Percentiles rank a stretch among this genome's conserved stretches.
Evolutionary conservation across 2,113 vertebrate genomes (phyloP).

Genomic region (Oncorhynchus keta): DNA sequence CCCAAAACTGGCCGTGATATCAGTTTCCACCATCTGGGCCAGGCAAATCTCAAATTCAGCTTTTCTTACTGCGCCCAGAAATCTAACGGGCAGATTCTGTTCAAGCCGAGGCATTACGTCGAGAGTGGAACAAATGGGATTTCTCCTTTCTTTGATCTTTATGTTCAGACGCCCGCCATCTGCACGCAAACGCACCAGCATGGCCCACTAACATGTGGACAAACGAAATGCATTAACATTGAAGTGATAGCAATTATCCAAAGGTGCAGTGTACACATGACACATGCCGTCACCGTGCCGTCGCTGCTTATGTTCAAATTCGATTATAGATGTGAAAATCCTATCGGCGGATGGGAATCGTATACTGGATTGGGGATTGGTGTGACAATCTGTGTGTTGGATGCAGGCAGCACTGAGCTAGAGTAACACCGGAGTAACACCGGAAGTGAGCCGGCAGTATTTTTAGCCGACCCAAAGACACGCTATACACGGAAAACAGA

Average conservation of each 20-base stretch:
- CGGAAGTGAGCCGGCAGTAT: background rate
- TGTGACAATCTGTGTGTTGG: background rate
- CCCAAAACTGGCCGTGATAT: constrained; percentile 51
- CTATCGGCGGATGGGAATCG: background rate
- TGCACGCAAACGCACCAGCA: constrained; percentile 52
- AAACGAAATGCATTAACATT: constrained; percentile 66
- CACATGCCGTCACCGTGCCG: constrained; percentile 37
- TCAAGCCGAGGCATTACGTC: constrained; percentile 62
- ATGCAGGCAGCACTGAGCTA: background rate
- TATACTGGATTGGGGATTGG: constrained; percentile 1
- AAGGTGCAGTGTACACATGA: constrained; percentile 30
- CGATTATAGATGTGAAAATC: constrained; percentile 29
- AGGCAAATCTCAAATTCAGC: constrained; percentile 51
- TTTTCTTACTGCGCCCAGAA: constrained; percentile 52
- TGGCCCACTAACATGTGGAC: constrained; percentile 56
- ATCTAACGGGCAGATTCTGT: constrained; percentile 55
- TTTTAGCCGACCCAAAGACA: constrained; percentile 30
- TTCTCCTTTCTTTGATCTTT: constrained; percentile 76
- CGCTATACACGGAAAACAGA: constrained; percentile 5
- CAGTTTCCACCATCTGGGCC: constrained; percentile 58
- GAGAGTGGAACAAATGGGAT: constrained; percentile 72
- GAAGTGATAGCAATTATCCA: constrained; percentile 69
- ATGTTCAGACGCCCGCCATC: constrained; percentile 72
- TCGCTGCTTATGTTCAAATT: constrained; percentile 32
- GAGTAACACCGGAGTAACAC: background rate